These are phyloP conservation scores for Chloromyia formosa DNA, from an alignment of 2,888 invertebrate species.

Conservation along the genomic window DNA sequence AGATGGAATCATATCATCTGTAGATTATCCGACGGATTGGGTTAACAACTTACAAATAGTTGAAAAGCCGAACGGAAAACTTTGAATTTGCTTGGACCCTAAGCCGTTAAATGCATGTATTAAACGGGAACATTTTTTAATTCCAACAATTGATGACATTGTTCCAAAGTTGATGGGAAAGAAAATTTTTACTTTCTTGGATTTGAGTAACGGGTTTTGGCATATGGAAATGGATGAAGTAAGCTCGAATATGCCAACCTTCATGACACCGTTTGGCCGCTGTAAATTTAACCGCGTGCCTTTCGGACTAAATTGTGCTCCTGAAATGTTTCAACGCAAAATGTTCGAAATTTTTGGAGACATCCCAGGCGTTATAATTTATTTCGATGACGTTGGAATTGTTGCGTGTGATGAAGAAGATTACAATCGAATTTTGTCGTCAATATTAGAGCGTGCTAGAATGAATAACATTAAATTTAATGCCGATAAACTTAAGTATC, in stretches of 20 bases:
- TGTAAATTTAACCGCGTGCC: slow-evolving; percentile 44
- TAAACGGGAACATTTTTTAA: slow-evolving; percentile 42
- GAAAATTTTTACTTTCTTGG: slow-evolving; percentile 43
- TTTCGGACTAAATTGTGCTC: slow-evolving; percentile 44
- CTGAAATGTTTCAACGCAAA: slow-evolving; percentile 53
- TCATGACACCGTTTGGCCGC: slow-evolving; percentile 48
- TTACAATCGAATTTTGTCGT: slow-evolving; percentile 48
- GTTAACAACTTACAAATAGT: slow-evolving; percentile 52
- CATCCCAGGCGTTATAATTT: slow-evolving; percentile 56
- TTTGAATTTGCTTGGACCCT: slow-evolving; percentile 44
- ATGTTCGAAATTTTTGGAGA: slow-evolving; percentile 56
- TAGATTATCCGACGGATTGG: slow-evolving; percentile 45
- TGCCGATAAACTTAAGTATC: slow-evolving; percentile 53
- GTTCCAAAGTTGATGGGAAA: slow-evolving; percentile 25
- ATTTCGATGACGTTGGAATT: slow-evolving; percentile 58
- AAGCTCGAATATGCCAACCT: slow-evolving; percentile 45
- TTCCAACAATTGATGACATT: too few species aligned
- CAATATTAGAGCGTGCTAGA: slow-evolving; percentile 48
- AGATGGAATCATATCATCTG: slow-evolving; percentile 50
- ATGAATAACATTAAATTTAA: slow-evolving; percentile 52
- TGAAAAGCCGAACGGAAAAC: slow-evolving; percentile 51
- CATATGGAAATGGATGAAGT: slow-evolving; percentile 43
- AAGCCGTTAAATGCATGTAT: slow-evolving; percentile 53
- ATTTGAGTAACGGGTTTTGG: slow-evolving; percentile 42
- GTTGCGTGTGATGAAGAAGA: slow-evolving; percentile 48